A percentile compares a stretch with the other conserved stretches of the same genome.
Evolutionary conservation across 2,888 invertebrate species (phyloP).

Genomic region (Cephus runcator): DNA sequence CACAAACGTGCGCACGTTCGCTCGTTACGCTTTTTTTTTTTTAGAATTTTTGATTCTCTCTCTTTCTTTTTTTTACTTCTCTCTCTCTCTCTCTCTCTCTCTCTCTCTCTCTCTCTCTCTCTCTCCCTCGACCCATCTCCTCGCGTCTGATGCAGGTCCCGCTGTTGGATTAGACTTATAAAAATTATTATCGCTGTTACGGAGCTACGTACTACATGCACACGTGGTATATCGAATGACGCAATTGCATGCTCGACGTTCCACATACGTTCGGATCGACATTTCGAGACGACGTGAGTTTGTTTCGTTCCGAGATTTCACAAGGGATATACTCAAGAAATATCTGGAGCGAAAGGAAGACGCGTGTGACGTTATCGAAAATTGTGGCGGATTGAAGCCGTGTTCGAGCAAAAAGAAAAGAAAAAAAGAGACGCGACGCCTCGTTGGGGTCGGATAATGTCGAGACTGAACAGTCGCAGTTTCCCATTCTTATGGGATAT

Average conservation of each 20-base stretch:
- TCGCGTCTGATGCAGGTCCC: constrained; percentile 5
- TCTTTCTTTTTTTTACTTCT: neutral
- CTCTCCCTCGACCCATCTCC: constrained; percentile 22
- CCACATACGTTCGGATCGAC: constrained; percentile 11
- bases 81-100: constrained; percentile 13
- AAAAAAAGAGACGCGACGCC: too few relatives aligned
- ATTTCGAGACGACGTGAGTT: too few relatives aligned
- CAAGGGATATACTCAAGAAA: too few relatives aligned
- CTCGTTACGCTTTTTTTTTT: neutral
- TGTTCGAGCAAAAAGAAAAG: too few relatives aligned
- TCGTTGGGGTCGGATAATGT: too few relatives aligned
- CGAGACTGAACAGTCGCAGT: too few relatives aligned
- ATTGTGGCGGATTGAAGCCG: too few relatives aligned
- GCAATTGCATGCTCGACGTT: constrained; percentile 3
- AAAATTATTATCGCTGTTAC: constrained; percentile 43
- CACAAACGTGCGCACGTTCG: neutral
- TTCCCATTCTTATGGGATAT: too few relatives aligned
- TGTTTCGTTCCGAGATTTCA: too few relatives aligned
- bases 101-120: neutral
- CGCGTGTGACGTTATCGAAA: too few relatives aligned
- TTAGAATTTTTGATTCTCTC: constrained; percentile 17
- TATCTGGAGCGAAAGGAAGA: too few relatives aligned
- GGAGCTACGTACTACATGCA: constrained; percentile 25
- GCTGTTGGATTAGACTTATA: constrained; percentile 8
- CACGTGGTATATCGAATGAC: neutral